Evolutionary conservation across 2,888 invertebrate genomes (phyloP).

Genomic region (Trachelus stipa): DNA sequence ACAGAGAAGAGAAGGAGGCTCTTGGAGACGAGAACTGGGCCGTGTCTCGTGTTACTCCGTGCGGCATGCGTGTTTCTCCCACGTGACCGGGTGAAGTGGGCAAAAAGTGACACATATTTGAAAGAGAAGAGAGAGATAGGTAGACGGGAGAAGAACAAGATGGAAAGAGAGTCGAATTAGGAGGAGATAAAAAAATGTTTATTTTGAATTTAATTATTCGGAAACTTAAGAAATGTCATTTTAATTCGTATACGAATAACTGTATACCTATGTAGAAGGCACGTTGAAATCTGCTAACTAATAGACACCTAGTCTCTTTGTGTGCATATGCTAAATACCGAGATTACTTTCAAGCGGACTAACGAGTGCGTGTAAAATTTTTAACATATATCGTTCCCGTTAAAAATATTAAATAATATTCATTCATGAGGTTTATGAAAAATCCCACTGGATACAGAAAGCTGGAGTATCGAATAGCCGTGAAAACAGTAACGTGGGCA

Average conservation of each 20-base stretch:
- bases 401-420: neutral
- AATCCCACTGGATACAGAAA: neutral
- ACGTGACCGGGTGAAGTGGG: conserved; percentile 29
- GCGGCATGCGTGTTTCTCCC: conserved; percentile 33
- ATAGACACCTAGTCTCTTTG: neutral
- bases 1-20: conserved; percentile 10
- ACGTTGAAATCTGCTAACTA: no score
- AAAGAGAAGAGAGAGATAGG: neutral
- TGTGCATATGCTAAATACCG: neutral
- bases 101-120: conserved; percentile 49
- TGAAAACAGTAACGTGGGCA: neutral
- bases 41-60: conserved; percentile 44
- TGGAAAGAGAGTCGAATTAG: neutral
- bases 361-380: neutral
- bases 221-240: neutral
- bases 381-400: neutral
- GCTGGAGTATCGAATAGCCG: neutral
- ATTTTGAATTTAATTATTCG: conserved; percentile 29
- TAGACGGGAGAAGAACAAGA: neutral
- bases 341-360: neutral
- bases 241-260: neutral
- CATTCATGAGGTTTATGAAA: neutral
- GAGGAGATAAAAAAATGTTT: neutral
- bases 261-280: neutral
- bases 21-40: conserved; percentile 40